Evolutionary conservation across 1,140 invertebrate genomes (phyloP).

Genomic region (Onthophagus taurus): DNA sequence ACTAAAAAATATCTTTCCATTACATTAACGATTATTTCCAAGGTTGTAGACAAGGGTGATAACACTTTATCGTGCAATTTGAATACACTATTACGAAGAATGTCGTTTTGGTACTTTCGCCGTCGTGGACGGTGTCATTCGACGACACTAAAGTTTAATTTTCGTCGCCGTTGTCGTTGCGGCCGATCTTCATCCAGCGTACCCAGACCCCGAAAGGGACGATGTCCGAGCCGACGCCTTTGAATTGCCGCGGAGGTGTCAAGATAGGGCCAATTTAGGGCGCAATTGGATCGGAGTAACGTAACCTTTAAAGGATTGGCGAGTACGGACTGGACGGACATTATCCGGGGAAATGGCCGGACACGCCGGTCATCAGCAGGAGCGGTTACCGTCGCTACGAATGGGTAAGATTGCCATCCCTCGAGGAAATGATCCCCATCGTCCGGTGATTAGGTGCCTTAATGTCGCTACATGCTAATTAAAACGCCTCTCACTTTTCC

Average conservation of each 20-base stretch:
- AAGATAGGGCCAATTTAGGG: constrained; percentile 39
- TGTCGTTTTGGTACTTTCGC: not conserved
- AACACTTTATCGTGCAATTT: not conserved
- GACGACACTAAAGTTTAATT: constrained; percentile 7
- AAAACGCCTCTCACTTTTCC: constrained; percentile 4
- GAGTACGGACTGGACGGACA: constrained; percentile 30
- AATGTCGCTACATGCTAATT: constrained; percentile 17
- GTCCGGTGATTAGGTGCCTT: constrained; percentile 15
- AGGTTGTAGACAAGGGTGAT: not conserved
- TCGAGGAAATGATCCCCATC: constrained; percentile 14
- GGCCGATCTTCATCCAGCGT: not conserved
- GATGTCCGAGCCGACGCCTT: constrained; percentile 14
- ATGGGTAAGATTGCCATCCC: constrained; percentile 13
- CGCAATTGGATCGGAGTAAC: constrained; percentile 38
- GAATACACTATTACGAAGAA: not conserved
- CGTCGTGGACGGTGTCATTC: not conserved
- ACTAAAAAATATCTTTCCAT: no score
- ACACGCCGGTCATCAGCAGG: constrained; percentile 24
- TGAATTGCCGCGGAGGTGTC: constrained; percentile 33
- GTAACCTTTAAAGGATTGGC: constrained; percentile 37
- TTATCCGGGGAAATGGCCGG: constrained; percentile 32
- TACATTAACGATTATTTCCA: not conserved
- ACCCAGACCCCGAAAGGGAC: constrained; percentile 1
- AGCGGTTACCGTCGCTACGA: constrained; percentile 5
- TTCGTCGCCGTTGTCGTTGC: not conserved